Evolutionary conservation across 2,888 invertebrate species (phyloP).

Genomic region (Neuroscelio doddi): DNA sequence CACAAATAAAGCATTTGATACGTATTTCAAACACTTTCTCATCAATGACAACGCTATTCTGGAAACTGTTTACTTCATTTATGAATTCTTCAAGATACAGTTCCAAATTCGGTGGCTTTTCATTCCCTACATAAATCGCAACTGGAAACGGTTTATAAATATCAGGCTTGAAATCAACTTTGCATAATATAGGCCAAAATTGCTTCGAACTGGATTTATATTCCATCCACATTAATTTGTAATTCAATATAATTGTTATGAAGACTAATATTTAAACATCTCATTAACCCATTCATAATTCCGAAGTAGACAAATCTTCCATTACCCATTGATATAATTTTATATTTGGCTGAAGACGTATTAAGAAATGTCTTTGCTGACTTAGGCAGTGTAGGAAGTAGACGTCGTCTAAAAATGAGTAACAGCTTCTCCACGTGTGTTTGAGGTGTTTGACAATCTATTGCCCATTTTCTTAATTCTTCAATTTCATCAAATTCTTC

Average conservation of each 20-base stretch:
- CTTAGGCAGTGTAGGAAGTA: slow-evolving; percentile 41
- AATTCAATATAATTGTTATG: too few relatives aligned
- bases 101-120: not conserved
- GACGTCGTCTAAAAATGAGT: slow-evolving; percentile 19
- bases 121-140: slow-evolving; percentile 29
- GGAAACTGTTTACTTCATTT: not conserved
- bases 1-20: too few relatives aligned
- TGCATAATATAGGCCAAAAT: slow-evolving; percentile 38
- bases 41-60: not conserved
- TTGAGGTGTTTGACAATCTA: slow-evolving; percentile 17
- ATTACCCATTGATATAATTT: too few relatives aligned
- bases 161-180: slow-evolving; percentile 22
- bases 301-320: not conserved
- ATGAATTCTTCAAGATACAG: not conserved
- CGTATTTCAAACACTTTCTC: not conserved
- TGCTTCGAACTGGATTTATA: slow-evolving; percentile 26
- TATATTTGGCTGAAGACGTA: too few relatives aligned
- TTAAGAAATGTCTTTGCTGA: slow-evolving; percentile 35
- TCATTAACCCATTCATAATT: not conserved
- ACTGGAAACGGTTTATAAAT: slow-evolving; percentile 36
- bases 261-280: not conserved
- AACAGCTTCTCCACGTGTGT: slow-evolving; percentile 21
- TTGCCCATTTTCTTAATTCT: slow-evolving; percentile 25
- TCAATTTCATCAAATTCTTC: slow-evolving; percentile 14
- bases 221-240: too few relatives aligned